Evolutionary conservation across 2,888 invertebrate species (phyloP).

Genomic region (Eupithecia pulchellata): DNA sequence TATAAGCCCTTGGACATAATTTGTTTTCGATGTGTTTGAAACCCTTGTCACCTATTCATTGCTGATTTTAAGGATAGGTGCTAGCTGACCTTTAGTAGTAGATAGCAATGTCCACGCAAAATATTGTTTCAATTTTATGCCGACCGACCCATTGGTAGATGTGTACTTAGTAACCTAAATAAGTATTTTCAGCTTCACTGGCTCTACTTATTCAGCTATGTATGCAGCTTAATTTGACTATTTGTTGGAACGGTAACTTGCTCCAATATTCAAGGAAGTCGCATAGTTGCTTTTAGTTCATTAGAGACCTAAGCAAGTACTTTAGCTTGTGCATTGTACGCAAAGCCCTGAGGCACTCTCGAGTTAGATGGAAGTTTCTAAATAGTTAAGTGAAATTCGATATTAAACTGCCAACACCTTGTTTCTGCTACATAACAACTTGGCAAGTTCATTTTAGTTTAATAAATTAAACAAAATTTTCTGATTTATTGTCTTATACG

Average conservation of each 20-base stretch:
- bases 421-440: background rate
- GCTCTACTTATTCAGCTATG: background rate
- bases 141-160: background rate
- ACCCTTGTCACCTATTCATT: conserved; percentile 7
- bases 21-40: conserved; percentile 22
- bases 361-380: conserved; percentile 24
- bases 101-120: background rate
- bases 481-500: background rate
- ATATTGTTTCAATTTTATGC: background rate
- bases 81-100: background rate
- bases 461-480: background rate
- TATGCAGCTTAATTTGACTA: background rate
- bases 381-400: conserved; percentile 18
- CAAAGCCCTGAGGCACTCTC: conserved; percentile 20
- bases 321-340: conserved; percentile 23
- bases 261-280: conserved; percentile 22
- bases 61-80: background rate
- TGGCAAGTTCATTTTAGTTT: background rate
- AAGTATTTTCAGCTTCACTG: background rate
- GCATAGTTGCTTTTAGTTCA: conserved; percentile 29
- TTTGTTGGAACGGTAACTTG: conserved; percentile 10
- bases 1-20: conserved; percentile 30
- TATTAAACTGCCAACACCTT: conserved; percentile 19
- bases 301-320: conserved; percentile 16
- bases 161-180: background rate